Evolutionary conservation across 2,797 vertebrate species (phyloP).

Genomic region (Chaetodon trifasciatus): DNA sequence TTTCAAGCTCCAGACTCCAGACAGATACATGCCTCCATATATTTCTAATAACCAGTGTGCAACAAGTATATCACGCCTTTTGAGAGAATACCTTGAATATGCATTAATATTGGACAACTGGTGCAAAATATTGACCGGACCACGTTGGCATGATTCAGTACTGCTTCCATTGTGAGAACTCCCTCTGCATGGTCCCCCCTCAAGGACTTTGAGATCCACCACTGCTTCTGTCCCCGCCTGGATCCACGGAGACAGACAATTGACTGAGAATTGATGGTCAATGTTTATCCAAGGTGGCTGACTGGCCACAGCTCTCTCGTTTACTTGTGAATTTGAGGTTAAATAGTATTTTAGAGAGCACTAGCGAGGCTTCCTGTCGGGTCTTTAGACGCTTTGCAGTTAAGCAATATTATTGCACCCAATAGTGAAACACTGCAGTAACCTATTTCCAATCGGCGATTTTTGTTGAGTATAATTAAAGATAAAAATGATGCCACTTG

Average conservation of each 20-base stretch:
- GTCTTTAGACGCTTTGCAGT: slow-evolving; percentile 28
- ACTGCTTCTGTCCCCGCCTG: slow-evolving; percentile 28
- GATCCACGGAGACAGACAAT: slow-evolving; percentile 71
- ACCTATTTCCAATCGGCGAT: not conserved
- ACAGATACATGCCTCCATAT: not conserved
- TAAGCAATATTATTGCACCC: slow-evolving; percentile 16
- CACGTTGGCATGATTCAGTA: not conserved
- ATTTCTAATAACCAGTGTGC: slow-evolving; percentile 13
- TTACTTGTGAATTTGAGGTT: slow-evolving; percentile 95
- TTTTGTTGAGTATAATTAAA: not conserved
- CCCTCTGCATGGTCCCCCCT: slow-evolving; percentile 4
- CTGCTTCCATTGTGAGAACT: slow-evolving; percentile 11
- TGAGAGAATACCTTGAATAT: not conserved
- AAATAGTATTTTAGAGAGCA: slow-evolving; percentile 86
- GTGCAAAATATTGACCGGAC: not conserved
- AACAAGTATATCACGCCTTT: slow-evolving; percentile 38
- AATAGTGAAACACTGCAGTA: slow-evolving; percentile 13
- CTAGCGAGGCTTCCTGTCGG: slow-evolving; percentile 77
- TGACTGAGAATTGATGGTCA: slow-evolving; percentile 85
- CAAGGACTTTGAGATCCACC: slow-evolving; percentile 60
- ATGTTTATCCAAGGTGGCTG: slow-evolving; percentile 90
- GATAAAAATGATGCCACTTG: not conserved
- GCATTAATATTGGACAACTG: not conserved
- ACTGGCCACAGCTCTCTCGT: slow-evolving; percentile 89
- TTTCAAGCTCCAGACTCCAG: slow-evolving; percentile 21